Percentiles rank a stretch among this genome's conserved stretches.
These are phyloP conservation scores for human (Homo sapiens) DNA, from an alignment of 2,113 vertebrate genomes.

Conservation along the genomic window GRCh38 chr16:65480501-65481000, in stretches of 20 bases:
- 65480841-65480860: not conserved
- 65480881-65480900: not conserved
- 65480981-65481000: not conserved
- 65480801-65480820: not conserved
- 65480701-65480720: slow-evolving; percentile 26
- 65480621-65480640: slow-evolving; percentile 58
- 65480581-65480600: slow-evolving; percentile 67
- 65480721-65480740: slow-evolving; percentile 50
- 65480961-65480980: too few species aligned
- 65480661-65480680: slow-evolving; percentile 51
- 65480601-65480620: slow-evolving; percentile 62
- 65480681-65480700: slow-evolving; percentile 38
- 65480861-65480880: not conserved
- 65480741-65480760: slow-evolving; percentile 62
- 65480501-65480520: slow-evolving; percentile 61
- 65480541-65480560: slow-evolving; percentile 56
- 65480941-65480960: not conserved
- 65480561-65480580: slow-evolving; percentile 39
- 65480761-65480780: slow-evolving; percentile 40
- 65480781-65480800: not conserved
- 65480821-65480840: not conserved
- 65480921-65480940: not conserved
- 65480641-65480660: slow-evolving; percentile 65
- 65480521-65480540: slow-evolving; percentile 56
- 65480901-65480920: not conserved